phyloP scores from a whole-genome alignment of 2,113 vertebrate genomes.

The Corythaixoides concolor region DNA sequence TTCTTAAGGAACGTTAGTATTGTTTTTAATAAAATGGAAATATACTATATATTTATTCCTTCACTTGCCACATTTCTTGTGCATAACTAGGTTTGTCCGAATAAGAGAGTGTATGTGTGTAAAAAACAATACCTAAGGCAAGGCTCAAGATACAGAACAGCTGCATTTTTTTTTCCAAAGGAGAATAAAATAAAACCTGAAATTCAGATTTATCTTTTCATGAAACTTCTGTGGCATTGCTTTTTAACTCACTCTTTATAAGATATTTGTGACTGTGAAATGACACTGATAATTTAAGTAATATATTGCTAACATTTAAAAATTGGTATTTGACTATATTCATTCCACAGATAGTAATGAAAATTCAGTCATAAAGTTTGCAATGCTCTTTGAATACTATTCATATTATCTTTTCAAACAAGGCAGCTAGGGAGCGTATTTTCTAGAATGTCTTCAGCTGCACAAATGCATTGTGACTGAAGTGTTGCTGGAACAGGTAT shows the following conservation, averaged over 20 bases:
- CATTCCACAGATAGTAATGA: background rate
- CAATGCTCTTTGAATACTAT: constrained; percentile 21
- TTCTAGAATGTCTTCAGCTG: constrained; percentile 1
- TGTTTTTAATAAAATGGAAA: background rate
- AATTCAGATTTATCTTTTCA: background rate
- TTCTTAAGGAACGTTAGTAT: background rate
- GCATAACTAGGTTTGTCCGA: background rate
- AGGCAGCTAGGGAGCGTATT: background rate
- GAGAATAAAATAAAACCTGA: background rate
- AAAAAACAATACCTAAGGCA: background rate
- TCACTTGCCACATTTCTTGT: background rate
- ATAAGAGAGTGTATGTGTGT: background rate
- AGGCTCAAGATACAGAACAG: background rate
- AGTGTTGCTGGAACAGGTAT: background rate
- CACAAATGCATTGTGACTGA: background rate
- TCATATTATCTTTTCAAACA: background rate
- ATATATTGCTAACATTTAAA: background rate
- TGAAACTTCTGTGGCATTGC: background rate
- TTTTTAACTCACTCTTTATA: background rate
- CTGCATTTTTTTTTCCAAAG: background rate
- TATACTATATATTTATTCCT: background rate
- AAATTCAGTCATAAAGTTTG: constrained; percentile 18
- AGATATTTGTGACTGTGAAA: background rate
- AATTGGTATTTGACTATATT: background rate
- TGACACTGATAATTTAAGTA: background rate